A percentile compares a stretch with the other conserved stretches of the same genome.
These are phyloP conservation scores for Rhagonycha fulva DNA, from an alignment of 2,888 invertebrate species.

Conservation along the genomic window DNA sequence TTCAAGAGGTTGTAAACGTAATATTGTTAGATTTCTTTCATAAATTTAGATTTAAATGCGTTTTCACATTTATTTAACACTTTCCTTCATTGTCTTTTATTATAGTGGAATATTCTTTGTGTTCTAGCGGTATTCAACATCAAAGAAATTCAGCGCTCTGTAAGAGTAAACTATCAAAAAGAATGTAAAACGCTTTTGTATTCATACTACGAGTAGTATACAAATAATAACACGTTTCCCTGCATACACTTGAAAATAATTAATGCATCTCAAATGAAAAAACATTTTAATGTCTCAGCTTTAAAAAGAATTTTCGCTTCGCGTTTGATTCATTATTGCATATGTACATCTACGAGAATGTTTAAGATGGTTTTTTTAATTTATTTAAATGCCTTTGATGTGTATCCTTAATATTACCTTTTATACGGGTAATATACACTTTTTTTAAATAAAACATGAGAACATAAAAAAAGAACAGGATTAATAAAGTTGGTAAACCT, in stretches of 20 bases:
- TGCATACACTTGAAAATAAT: conserved; percentile 6
- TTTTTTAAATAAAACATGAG: too few relatives aligned
- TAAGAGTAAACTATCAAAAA: conserved; percentile 14
- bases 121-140: conserved; percentile 8
- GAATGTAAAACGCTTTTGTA: conserved; percentile 19
- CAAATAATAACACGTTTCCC: conserved; percentile 12
- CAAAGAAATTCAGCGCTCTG: conserved; percentile 8
- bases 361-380: neutral
- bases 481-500: too few relatives aligned
- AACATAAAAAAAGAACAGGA: too few relatives aligned
- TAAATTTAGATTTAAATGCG: neutral
- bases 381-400: neutral
- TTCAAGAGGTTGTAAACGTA: too few relatives aligned
- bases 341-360: neutral
- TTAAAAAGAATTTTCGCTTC: neutral
- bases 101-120: conserved; percentile 12
- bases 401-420: neutral
- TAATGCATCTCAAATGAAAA: conserved; percentile 1
- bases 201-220: neutral
- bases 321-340: neutral
- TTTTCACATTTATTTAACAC: conserved; percentile 3
- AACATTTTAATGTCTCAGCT: neutral
- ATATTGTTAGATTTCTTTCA: neutral
- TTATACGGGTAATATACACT: neutral
- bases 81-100: conserved; percentile 2